Evolutionary conservation across 2,113 vertebrate genomes (phyloP), one percentile per base, ranked within the genome.

Genomic region (Calidris pugnax): DNA sequence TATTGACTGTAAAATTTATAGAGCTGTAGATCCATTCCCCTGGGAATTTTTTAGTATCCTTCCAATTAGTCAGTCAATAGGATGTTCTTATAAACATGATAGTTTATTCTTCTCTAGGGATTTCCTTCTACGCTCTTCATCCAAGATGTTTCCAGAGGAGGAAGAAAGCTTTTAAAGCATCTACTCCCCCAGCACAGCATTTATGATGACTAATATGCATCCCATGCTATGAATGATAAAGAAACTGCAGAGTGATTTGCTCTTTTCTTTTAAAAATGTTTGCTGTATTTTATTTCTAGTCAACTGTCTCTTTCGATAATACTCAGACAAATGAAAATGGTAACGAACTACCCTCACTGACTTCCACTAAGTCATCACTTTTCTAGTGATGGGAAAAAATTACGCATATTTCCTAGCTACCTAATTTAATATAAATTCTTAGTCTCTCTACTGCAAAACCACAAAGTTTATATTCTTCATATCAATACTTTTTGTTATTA

Each of bases 21-120:
- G 86, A 75, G 59, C 71, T 92, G 77, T 71, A 53, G 93, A 86
- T 87, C 83, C 88, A 97, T 97, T 96, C 94, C 82, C 92, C 86
- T 85, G 96, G 88, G 96, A 97, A 96, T 95, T 91, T 94, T 78
- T 96, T 89, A 93, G 78, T 92, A 88, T 87, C 68, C 67, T 98
- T 97, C 79, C 92, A 98, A 98, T 98, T 98, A 97, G 95, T 78
- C 93, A 87, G 85, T 95, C 95, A 96, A 92, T 98, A 90, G 59
- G 66, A 97, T 97, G 73, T 90, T 98, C 95, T 97, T 97, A 96
- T 92, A 98, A 98, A 98, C 85, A 95, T 17, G 20, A 95, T 87
- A 57, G 77, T 96, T 97, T 93, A 94, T 97, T 96, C 95, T 97
- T 95, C 97, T 97, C 93, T 89, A 72, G 94, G 94, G 68, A 48